These are phyloP conservation scores for Achatina immaculata DNA, from an alignment of 1,140 invertebrate genomes.

Conservation along the genomic window DNA sequence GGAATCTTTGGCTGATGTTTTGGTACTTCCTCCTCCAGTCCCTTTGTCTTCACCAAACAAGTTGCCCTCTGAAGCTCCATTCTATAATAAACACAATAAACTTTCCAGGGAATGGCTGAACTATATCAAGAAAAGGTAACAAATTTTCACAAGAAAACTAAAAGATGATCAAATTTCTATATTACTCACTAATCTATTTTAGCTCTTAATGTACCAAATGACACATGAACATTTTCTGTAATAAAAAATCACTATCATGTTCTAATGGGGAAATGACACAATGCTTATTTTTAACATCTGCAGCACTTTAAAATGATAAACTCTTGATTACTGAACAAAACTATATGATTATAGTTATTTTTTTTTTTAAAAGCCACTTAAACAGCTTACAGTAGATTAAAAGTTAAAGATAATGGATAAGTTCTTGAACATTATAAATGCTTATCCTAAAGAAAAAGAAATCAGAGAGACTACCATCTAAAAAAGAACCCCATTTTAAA, in stretches of 20 bases:
- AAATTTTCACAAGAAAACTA: background rate
- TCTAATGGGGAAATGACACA: background rate
- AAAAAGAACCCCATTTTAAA: too few relatives aligned
- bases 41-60: constrained; percentile 89
- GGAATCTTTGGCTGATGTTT: constrained; percentile 86
- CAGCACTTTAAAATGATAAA: too few relatives aligned
- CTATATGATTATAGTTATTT: too few relatives aligned
- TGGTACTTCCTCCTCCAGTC: constrained; percentile 81
- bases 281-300: background rate
- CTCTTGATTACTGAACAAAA: too few relatives aligned
- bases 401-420: too few relatives aligned
- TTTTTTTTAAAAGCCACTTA: too few relatives aligned
- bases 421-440: too few relatives aligned
- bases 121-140: background rate
- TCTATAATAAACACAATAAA: constrained; percentile 21
- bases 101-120: constrained; percentile 27
- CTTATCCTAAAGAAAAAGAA: too few relatives aligned
- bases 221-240: background rate
- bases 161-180: background rate
- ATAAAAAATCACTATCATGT: background rate
- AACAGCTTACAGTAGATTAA: too few relatives aligned
- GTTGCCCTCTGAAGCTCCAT: constrained; percentile 78
- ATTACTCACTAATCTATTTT: too few relatives aligned
- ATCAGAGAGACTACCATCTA: too few relatives aligned
- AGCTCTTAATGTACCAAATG: background rate